Conservation (phyloP, 2,888 invertebrate genomes). For the Orchesellides sinensis region DNA sequence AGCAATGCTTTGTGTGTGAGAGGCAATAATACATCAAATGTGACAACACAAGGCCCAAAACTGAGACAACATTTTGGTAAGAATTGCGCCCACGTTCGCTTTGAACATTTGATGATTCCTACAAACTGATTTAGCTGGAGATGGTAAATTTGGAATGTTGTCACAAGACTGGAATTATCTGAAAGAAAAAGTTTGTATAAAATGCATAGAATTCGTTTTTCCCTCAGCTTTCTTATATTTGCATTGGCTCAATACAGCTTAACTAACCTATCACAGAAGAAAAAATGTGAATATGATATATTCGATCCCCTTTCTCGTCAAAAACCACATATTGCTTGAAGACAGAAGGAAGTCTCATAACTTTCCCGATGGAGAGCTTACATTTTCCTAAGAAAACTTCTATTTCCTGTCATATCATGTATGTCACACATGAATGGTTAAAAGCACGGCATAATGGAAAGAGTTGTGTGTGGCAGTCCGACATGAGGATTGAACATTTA, state of each 20-base stretch:
- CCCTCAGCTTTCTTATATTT: neutral
- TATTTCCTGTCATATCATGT: slow-evolving; percentile 44
- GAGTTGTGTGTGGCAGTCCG: neutral
- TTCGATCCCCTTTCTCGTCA: slow-evolving; percentile 8
- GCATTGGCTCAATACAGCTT: neutral
- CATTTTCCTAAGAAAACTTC: slow-evolving; percentile 32
- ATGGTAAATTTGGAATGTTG: neutral
- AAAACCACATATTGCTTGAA: slow-evolving; percentile 18
- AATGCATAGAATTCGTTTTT: neutral
- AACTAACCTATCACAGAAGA: slow-evolving; percentile 13
- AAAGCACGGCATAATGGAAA: neutral
- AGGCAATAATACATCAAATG: neutral
- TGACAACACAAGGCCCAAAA: neutral
- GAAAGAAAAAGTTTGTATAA: neutral
- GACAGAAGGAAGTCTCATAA: slow-evolving; percentile 27
- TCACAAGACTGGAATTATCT: slow-evolving; percentile 9
- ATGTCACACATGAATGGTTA: slow-evolving; percentile 27
- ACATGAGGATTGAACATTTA: neutral
- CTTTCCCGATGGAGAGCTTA: slow-evolving; percentile 24
- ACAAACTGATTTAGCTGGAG: neutral
- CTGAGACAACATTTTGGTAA: slow-evolving; percentile 7
- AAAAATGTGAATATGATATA: slow-evolving; percentile 1
- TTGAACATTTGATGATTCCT: slow-evolving; percentile 13
- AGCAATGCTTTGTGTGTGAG: slow-evolving; percentile 11
- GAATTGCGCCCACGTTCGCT: neutral